Evolutionary conservation across 1,140 invertebrate genomes (phyloP), one percentile per base, ranked within the genome.

Genomic region (Drosophila varians): DNA sequence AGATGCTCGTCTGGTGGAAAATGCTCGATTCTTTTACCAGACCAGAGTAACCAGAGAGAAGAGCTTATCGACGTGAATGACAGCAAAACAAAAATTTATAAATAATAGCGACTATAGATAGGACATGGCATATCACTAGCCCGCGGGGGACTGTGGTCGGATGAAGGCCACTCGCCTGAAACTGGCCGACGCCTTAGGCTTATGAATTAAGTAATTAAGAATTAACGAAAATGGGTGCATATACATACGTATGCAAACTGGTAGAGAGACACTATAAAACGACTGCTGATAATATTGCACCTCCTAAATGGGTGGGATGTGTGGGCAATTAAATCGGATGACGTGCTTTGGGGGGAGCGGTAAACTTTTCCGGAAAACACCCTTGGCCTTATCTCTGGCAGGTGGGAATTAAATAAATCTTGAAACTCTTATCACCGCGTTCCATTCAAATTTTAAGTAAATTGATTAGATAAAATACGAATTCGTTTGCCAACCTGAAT

Each of bases 91-190:
- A n/a, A 64, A 48, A 75, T 70, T 79, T 71, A 64, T 71, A 48
- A 75, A 64, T 64, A 51, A 55, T 34, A 16, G 9, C 26, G 45
- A 38, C 45, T 42, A 23, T 34, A 70, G 76, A 74, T 79, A 79
- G 73, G 68, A 57, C 48, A 34, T 34, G 57, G 51, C 74, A 83
- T 83, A 83, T 74, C 78, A 83, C 52, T 48, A 45, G 54, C 45
- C 38, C 46, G 36, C 8, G 3, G 38, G 16, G 14, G 38, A 12
- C n/a, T 16, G 6, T 9, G 2, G 36, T 38, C 36, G 36, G 36
- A 38, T 14, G n/a, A 38, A 38, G 60, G 53, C 14, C 16, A 31
- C 28, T 7, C 11, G 28, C 2, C 11, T 12, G 51, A 18, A 23
- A n/a, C 34, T n/a, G 42, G 25, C 40, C 34, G 23, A 52, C 56